phyloP scores from a whole-genome alignment of 2,113 vertebrate genomes.

The Nesoenas mayeri region DNA sequence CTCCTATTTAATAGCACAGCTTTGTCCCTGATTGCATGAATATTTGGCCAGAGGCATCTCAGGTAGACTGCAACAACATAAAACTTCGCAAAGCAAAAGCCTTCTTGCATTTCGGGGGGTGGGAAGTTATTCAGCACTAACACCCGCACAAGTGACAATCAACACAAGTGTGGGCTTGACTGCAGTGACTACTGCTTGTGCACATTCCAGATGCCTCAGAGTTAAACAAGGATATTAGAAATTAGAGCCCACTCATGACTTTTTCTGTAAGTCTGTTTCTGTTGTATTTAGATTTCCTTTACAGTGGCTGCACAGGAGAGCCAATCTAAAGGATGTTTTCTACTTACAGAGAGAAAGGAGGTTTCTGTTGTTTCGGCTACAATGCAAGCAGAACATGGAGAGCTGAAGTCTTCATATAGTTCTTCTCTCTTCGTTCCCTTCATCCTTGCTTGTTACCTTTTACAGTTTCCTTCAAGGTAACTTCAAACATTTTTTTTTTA shows the following conservation, averaged over 20 bases:
- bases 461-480: not conserved
- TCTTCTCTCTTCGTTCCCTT: not conserved
- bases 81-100: not conserved
- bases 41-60: accelerated
- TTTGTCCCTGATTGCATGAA: accelerated
- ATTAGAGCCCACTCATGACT: not conserved
- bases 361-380: not conserved
- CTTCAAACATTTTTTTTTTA: not conserved
- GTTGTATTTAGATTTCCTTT: not conserved
- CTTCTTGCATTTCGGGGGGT: not conserved
- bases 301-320: not conserved
- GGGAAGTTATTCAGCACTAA: not conserved
- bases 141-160: not conserved
- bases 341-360: not conserved
- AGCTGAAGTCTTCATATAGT: not conserved
- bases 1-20: not conserved
- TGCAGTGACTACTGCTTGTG: not conserved
- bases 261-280: not conserved
- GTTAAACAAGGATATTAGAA: not conserved
- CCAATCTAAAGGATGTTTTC: not conserved
- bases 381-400: not conserved
- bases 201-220: not conserved
- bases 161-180: accelerated
- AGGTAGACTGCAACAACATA: accelerated
- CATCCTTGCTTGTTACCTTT: not conserved